Percentiles rank a stretch among this genome's conserved stretches.
These are phyloP conservation scores for Haliclystus octoradiatus DNA, from an alignment of 30 jellyfish, hydroid and myxozoan species.

Conservation along the genomic window DNA sequence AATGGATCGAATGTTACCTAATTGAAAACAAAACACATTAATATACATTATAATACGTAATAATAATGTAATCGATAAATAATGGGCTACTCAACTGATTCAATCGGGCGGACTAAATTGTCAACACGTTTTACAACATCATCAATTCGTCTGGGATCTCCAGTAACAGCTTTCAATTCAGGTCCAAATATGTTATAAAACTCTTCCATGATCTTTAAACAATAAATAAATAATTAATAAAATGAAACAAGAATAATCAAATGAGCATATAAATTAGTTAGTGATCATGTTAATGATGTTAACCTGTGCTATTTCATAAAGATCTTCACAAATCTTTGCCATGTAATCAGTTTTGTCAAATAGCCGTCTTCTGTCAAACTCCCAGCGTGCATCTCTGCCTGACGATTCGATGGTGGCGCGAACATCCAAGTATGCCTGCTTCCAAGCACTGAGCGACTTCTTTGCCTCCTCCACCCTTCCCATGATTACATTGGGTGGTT, in stretches of 20 bases:
- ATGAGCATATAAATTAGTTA: background rate
- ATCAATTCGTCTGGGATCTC: slow-evolving; percentile 89
- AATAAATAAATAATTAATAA: background rate
- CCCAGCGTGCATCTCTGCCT: slow-evolving; percentile 99
- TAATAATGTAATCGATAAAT: too few species aligned
- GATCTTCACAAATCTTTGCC: slow-evolving; percentile 96
- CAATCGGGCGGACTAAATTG: slow-evolving; percentile 74
- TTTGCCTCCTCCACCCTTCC: slow-evolving; percentile 80
- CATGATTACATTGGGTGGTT: slow-evolving; percentile 78
- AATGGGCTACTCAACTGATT: too few species aligned
- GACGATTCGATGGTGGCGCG: slow-evolving; percentile 94
- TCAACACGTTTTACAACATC: slow-evolving; percentile 88
- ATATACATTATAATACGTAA: background rate
- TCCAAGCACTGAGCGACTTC: slow-evolving; percentile 72
- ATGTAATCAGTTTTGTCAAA: slow-evolving; percentile 93
- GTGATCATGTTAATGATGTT: too few species aligned
- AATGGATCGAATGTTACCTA: slow-evolving; percentile 95
- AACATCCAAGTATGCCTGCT: slow-evolving; percentile 83
- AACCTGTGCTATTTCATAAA: slow-evolving; percentile 88
- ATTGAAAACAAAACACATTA: background rate
- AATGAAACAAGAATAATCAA: background rate
- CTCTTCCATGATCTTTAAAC: slow-evolving; percentile 78
- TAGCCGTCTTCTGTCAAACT: slow-evolving; percentile 83
- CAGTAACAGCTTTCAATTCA: slow-evolving; percentile 91
- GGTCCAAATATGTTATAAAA: slow-evolving; percentile 94